Evolutionary conservation across 2,113 vertebrate species (phyloP).

Genomic region (Microcebus griseorufus): DNA sequence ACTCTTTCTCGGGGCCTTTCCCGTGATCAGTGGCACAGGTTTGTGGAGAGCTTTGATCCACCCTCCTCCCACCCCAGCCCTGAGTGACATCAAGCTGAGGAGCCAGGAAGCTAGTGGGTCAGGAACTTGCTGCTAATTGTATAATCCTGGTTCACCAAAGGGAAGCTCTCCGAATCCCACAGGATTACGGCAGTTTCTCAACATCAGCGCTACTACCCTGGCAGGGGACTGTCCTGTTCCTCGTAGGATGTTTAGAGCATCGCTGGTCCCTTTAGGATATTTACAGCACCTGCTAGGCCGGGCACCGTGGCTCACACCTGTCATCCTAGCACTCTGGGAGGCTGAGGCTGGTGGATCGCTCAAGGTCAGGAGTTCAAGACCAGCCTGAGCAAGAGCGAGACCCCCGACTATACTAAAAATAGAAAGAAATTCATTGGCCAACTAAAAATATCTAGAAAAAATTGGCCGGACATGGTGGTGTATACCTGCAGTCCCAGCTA

Average conservation of each 20-base stretch:
- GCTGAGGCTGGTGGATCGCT: fast-evolving
- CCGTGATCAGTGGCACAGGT: neutral
- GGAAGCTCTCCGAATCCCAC: neutral
- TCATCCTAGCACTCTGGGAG: no score
- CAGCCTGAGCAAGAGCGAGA: no score
- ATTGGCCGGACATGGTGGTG: no score
- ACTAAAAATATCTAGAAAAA: no score
- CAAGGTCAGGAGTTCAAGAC: no score
- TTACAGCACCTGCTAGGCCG: neutral
- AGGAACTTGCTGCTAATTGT: neutral
- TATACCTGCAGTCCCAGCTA: no score
- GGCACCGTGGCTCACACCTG: no score
- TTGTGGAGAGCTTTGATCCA: neutral
- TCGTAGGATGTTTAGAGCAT: neutral
- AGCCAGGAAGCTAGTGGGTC: neutral
- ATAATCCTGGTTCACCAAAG: neutral
- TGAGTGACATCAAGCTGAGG: neutral
- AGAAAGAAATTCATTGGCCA: no score
- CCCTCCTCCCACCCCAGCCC: neutral
- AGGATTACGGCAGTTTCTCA: neutral
- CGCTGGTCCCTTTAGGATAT: neutral
- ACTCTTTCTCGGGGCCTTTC: neutral
- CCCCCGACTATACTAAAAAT: no score
- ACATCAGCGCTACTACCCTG: no score
- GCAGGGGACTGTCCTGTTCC: neutral